Evolutionary conservation across 1,140 invertebrate species (phyloP).

Genomic region (Drosophila repleta): DNA sequence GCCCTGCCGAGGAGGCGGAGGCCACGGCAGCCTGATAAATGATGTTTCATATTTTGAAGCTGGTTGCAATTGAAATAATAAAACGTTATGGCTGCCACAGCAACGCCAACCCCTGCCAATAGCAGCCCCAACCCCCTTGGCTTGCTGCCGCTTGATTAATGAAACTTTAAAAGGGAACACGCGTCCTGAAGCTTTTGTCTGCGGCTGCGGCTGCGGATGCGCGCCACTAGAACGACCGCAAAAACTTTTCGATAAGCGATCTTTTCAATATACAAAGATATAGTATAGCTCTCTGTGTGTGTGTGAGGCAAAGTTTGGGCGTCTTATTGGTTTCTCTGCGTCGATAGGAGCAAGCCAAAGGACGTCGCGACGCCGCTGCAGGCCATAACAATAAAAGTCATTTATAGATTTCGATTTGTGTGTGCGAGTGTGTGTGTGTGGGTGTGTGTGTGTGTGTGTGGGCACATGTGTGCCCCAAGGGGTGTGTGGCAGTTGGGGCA

Average conservation of each 20-base stretch:
- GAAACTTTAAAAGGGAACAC: slow-evolving; percentile 78
- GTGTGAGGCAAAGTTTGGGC: slow-evolving; percentile 35
- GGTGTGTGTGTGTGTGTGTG: slow-evolving; percentile 3
- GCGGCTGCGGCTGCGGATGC: slow-evolving; percentile 35
- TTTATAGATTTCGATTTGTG: slow-evolving; percentile 78
- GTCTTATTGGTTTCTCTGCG: slow-evolving; percentile 46
- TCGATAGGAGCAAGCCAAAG: slow-evolving; percentile 21
- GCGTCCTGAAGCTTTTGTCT: slow-evolving; percentile 47
- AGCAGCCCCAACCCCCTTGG: too few species aligned
- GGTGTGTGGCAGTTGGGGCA: slow-evolving; percentile 12
- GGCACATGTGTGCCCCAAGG: slow-evolving; percentile 53
- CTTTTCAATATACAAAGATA: slow-evolving; percentile 47
- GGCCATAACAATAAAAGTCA: slow-evolving; percentile 80
- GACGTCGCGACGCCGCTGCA: slow-evolving; percentile 47
- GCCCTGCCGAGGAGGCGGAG: neutral
- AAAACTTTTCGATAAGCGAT: slow-evolving; percentile 57
- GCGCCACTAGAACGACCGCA: slow-evolving; percentile 46
- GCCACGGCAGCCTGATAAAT: slow-evolving; percentile 63
- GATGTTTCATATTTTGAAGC: slow-evolving; percentile 76
- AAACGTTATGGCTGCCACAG: slow-evolving; percentile 41
- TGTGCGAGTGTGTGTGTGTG: neutral
- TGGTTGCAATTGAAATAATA: slow-evolving; percentile 76
- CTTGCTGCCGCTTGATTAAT: slow-evolving; percentile 63
- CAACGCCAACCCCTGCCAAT: neutral
- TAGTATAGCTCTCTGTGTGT: slow-evolving; percentile 4